phyloP scores from a whole-genome alignment of 1,140 invertebrate species.

The Drosophila tani region DNA sequence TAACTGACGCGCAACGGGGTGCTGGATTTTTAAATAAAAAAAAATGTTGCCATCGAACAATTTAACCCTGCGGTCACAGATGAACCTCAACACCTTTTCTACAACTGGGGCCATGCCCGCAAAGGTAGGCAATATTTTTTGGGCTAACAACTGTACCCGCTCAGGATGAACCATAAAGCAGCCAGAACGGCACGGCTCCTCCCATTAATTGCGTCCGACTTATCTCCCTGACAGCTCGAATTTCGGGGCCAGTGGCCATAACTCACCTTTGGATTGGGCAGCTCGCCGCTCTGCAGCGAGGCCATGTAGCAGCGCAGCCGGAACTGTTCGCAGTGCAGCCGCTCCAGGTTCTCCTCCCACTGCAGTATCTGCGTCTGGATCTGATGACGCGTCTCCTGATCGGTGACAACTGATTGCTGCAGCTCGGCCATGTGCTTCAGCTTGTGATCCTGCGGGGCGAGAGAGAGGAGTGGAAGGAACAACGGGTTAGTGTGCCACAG shows the following conservation, averaged over 20 bases:
- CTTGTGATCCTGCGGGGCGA: constrained; percentile 93
- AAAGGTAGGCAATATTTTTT: constrained; percentile 39
- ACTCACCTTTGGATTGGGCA: constrained; percentile 98
- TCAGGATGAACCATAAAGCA: constrained; percentile 22
- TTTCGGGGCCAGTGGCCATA: constrained; percentile 24
- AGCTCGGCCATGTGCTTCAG: constrained; percentile 99
- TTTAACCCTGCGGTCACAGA: constrained; percentile 8
- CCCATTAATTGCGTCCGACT: constrained; percentile 47
- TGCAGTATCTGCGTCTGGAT: constrained; percentile 96
- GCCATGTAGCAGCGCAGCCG: constrained; percentile 98
- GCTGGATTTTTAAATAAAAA: constrained; percentile 5
- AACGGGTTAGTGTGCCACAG: constrained; percentile 47
- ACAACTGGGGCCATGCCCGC: constrained; percentile 1
- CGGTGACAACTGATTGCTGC: constrained; percentile 96
- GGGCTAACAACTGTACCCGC: constrained; percentile 15
- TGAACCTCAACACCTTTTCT: constrained; percentile 4
- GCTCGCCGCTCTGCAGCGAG: constrained; percentile 96
- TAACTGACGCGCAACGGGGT: neutral
- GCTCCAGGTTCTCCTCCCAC: constrained; percentile 98
- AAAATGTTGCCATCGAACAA: neutral
- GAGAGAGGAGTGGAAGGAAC: constrained; percentile 17
- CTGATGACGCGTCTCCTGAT: constrained; percentile 95
- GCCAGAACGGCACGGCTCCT: constrained; percentile 3
- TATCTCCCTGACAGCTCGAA: constrained; percentile 35
- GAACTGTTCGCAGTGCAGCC: constrained; percentile 98